These are phyloP conservation scores for Pentamera pediparva DNA, from an alignment of 53 echinoderm and acorn worm genomes.

Conservation along the genomic window DNA sequence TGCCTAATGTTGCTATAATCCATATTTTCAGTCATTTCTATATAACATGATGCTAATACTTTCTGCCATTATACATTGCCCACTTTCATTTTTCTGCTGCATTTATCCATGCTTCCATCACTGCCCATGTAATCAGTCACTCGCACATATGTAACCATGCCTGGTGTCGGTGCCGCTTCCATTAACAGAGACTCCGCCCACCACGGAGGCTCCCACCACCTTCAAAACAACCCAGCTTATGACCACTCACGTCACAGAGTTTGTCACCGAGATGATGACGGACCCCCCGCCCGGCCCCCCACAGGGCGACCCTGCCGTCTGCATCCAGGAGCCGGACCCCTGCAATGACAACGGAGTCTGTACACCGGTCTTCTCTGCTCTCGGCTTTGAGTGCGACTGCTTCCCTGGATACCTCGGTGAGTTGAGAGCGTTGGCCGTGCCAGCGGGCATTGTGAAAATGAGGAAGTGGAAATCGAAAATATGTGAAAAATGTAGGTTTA, in stretches of 20 bases:
- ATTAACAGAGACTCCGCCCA: constrained; percentile 27
- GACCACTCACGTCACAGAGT: constrained; percentile 38
- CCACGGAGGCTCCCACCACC: constrained; percentile 19
- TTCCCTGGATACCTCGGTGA: constrained; percentile 51
- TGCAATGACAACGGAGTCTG: constrained; percentile 40
- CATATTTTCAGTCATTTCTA: too few species aligned
- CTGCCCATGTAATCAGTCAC: too few species aligned
- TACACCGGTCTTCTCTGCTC: constrained; percentile 39
- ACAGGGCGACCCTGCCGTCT: constrained; percentile 10
- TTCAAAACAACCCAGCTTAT: constrained; percentile 23
- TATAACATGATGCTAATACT: background rate
- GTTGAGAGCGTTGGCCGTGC: too few species aligned
- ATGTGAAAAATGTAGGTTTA: too few species aligned
- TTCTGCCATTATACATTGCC: background rate
- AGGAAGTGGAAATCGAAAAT: too few species aligned
- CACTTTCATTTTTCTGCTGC: too few species aligned
- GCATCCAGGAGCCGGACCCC: constrained; percentile 15
- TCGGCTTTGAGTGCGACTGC: constrained; percentile 68
- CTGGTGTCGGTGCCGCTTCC: background rate
- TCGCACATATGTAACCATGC: too few species aligned
- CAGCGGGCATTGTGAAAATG: too few species aligned
- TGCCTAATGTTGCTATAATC: too few species aligned
- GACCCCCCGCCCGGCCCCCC: constrained; percentile 13
- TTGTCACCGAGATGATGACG: constrained; percentile 33
- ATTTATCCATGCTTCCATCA: too few species aligned